Base-by-base conservation (phyloP, 2,888 invertebrate genomes). In the Palloptera scutellata region DNA sequence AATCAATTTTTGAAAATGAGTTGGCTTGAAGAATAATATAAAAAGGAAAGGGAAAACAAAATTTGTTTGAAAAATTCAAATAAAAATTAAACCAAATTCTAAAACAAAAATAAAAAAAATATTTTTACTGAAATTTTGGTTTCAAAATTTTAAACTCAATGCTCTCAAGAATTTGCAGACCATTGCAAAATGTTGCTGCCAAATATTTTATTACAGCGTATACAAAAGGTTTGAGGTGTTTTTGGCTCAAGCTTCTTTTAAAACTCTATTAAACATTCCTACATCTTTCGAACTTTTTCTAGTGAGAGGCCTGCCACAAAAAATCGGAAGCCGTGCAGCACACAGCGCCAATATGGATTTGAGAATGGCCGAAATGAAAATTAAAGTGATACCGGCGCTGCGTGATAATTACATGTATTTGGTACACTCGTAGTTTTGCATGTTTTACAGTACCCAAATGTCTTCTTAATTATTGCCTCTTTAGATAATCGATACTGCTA, bases 381-480 rank as follows among this genome's bases (percentile, higher is more conserved):
- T 97, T 1, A 87, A 90, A 74, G 88, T 94, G 73, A 83, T 96
- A 54, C 93, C 95, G 17, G 97, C 96, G 0, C 87, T 96, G 10
- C 88, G 91, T 74, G 96, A 97, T 84, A 97, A 97, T 86, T 97
- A 95, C 81, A 97, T 97, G 97, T 97, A 97, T 82, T 86, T 97
- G 80, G 90, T 93, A 84, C n/a, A n/a, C n/a, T n/a, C n/a, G n/a
- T 80, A 86, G 0, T 17, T 10, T 30, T 11, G 15, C 1, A 1
- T 11, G 6, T 4, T 40, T 41, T 13, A 8, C 12, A 57, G 11
- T 8, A 40, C 10, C 13, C 30, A 15, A 57, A 30, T 20, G 5
- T 12, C 40, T 41, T 57, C 40, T 13, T 10, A 57, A 20, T 13
- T 13, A 13, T n/a, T n/a, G 3, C 15, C 17, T 10, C 48, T 40